These are phyloP conservation scores for Clarias laeviceps DNA, from an alignment of 2,797 vertebrate genomes.

Conservation along the genomic window DNA sequence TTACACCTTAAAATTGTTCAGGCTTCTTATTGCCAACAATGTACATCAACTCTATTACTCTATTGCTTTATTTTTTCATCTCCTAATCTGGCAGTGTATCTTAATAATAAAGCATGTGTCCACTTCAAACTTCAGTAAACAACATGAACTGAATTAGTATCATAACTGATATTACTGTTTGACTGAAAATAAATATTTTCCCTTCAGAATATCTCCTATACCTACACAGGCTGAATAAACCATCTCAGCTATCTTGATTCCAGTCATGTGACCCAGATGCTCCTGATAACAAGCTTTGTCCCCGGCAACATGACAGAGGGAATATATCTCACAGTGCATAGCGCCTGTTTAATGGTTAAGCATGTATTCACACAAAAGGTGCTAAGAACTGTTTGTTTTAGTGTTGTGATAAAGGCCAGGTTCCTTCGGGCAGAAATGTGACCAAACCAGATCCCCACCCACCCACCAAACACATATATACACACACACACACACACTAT, in stretches of 20 bases:
- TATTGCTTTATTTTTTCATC: neutral
- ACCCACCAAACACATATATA: too few species aligned
- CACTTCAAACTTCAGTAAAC: neutral
- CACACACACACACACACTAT: too few species aligned
- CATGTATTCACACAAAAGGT: neutral
- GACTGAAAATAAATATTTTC: neutral
- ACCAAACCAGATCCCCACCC: neutral
- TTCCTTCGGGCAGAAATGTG: neutral
- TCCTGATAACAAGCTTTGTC: neutral
- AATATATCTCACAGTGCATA: neutral
- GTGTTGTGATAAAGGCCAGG: neutral
- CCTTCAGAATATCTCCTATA: neutral
- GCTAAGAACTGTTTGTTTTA: neutral
- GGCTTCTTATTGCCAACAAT: neutral
- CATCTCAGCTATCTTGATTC: slow-evolving; percentile 6
- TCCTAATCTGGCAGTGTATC: neutral
- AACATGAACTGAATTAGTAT: neutral
- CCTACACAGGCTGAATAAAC: neutral
- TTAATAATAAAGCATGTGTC: neutral
- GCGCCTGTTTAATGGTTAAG: neutral
- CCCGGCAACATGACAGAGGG: neutral
- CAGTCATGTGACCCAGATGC: slow-evolving; percentile 15
- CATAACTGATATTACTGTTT: neutral
- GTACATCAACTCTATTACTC: slow-evolving; percentile 11
- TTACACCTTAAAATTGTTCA: neutral